Conservation (phyloP, 1,140 invertebrate genomes). For the Diprion similis region DNA sequence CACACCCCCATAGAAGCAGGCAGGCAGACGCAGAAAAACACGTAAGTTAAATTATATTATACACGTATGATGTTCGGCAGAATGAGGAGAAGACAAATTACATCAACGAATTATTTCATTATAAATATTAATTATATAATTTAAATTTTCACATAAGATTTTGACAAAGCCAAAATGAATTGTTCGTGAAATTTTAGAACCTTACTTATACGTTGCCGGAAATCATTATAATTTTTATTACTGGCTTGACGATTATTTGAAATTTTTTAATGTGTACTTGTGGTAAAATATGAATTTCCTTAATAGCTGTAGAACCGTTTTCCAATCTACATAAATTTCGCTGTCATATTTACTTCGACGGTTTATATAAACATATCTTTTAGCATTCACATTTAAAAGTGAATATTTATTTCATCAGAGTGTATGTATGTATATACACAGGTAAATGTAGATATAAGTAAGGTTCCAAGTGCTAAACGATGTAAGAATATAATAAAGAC, state of each 20-base stretch:
- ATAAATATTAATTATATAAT: constrained; percentile 40
- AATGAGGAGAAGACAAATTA: constrained; percentile 25
- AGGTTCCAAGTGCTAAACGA: constrained; percentile 51
- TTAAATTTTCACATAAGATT: constrained; percentile 52
- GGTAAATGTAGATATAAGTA: constrained; percentile 30
- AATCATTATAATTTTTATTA: too few relatives aligned
- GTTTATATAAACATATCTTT: too few relatives aligned
- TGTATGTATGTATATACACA: too few relatives aligned
- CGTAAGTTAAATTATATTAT: constrained; percentile 12
- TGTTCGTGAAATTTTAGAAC: constrained; percentile 52
- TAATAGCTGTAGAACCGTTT: too few relatives aligned
- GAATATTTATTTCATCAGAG: too few relatives aligned
- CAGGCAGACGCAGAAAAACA: constrained; percentile 12
- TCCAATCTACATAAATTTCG: too few relatives aligned
- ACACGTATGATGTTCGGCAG: too few relatives aligned
- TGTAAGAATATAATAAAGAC: constrained; percentile 58
- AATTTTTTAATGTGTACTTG: too few relatives aligned
- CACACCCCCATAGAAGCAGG: constrained; percentile 26
- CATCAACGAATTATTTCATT: constrained; percentile 26
- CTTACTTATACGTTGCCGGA: constrained; percentile 38
- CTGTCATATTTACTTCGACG: too few relatives aligned
- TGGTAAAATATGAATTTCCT: too few relatives aligned
- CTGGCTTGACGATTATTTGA: too few relatives aligned
- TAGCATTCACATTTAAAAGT: too few relatives aligned
- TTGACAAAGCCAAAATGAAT: constrained; percentile 55